Base-by-base conservation (phyloP, 2,113 vertebrate species). In the Microtus oregoni region DNA sequence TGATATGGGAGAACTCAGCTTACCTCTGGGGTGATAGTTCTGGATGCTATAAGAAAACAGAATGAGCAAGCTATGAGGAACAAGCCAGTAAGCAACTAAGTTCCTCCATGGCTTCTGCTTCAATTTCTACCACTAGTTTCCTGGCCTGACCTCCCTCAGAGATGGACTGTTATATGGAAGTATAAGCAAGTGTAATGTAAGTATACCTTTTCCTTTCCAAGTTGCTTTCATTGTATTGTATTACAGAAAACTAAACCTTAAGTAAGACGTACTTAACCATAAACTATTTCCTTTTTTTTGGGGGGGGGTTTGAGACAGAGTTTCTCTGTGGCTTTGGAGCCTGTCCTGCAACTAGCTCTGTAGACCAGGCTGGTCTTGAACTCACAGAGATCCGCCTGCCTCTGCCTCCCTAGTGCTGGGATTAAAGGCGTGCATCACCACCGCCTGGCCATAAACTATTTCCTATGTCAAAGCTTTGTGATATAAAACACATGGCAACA, bases 401-500 rank as follows among this genome's bases (percentile, higher is more conserved):
- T 41, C 41, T 41, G 41, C 41, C 41, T 41, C 41, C 41, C 3
- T 3, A 41, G 41, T 41, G 41, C 41, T 41, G 41, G 3, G 41
- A 41, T 3, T 41, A 41, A 41, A 41, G 41, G 41, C 41, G 41
- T 41, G 41, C 41, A 3, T 4, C 41, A 41, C 41, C 41, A 41
- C 41, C 41, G 41, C 41, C 41, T 4, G 41, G 41, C 35, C 19
- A 32, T 92, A 89, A 81, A n/a, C 81, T 95, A 28, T 32, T 26
- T 87, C 75, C 85, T 88, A 4, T 5, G n/a, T 90, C 52, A 47
- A 93, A 75, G 75, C 4, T 87, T 96, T 92, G n/a, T 35, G n/a
- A 38, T 58, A 63, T 92, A 85, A 94, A 94, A 75, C 32, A 63
- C 26, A 90, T 93, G 79, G 41, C 22, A 92, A 63, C 28, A 87